Percentiles rank a stretch among this genome's conserved stretches.
phyloP scores from a whole-genome alignment of 92 coral and sea anemone genomes.

The Palythoa caribaeorum region DNA sequence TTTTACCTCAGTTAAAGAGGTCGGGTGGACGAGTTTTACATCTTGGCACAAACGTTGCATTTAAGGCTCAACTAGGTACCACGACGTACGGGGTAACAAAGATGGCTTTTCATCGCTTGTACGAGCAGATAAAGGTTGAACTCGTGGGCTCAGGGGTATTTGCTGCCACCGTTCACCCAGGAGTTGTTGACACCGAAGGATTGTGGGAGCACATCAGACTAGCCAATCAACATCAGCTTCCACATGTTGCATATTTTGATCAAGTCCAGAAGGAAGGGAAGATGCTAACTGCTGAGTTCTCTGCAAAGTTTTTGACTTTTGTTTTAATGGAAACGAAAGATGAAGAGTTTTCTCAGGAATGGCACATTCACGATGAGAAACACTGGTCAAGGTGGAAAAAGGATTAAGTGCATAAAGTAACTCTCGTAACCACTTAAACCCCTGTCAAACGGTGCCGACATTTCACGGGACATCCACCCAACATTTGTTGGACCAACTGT shows the following conservation, averaged over 20 bases:
- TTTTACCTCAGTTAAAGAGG: constrained; percentile 46
- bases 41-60: constrained; percentile 58
- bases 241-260: constrained; percentile 68
- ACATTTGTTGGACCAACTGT: too few relatives aligned
- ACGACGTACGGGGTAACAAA: constrained; percentile 65
- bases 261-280: constrained; percentile 51
- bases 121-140: constrained; percentile 59
- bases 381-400: constrained; percentile 62
- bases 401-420: not conserved
- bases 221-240: constrained; percentile 61
- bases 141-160: constrained; percentile 48
- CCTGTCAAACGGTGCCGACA: too few relatives aligned
- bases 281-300: constrained; percentile 54
- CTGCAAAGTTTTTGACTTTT: constrained; percentile 62
- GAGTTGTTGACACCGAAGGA: constrained; percentile 69
- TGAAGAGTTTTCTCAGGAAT: constrained; percentile 59
- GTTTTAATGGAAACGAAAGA: constrained; percentile 48
- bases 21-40: constrained; percentile 53
- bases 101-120: constrained; percentile 69
- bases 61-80: constrained; percentile 57
- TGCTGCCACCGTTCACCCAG: constrained; percentile 58
- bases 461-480: too few relatives aligned
- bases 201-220: constrained; percentile 67
- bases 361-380: constrained; percentile 59
- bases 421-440: not conserved